phyloP scores from a whole-genome alignment of 1,140 invertebrate genomes.

The Pteromalus puparum region DNA sequence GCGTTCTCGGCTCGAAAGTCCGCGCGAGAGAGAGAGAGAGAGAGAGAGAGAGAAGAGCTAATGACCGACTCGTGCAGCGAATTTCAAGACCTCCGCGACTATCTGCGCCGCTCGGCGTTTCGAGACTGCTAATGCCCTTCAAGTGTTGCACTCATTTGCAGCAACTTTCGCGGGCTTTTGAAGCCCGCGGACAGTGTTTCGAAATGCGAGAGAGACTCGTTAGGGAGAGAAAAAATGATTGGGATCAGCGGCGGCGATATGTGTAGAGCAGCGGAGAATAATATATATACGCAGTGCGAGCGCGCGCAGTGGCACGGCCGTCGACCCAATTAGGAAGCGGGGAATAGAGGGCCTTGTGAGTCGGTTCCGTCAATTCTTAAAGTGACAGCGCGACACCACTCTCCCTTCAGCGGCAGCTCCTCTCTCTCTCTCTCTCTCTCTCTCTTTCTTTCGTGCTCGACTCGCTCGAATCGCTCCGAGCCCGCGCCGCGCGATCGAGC shows the following conservation, averaged over 20 bases:
- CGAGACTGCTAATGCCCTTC: constrained; percentile 22
- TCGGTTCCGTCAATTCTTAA: constrained; percentile 56
- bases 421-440: too few relatives aligned
- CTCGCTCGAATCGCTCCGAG: too few relatives aligned
- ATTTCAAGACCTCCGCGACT: constrained; percentile 6
- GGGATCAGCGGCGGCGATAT: neutral
- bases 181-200: neutral
- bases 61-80: constrained; percentile 17
- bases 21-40: neutral
- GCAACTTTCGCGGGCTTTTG: neutral
- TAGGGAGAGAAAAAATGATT: constrained; percentile 2
- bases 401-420: neutral
- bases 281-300: too few relatives aligned
- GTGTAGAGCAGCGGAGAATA: too few relatives aligned
- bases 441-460: too few relatives aligned
- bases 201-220: neutral
- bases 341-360: constrained; percentile 49
- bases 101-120: neutral
- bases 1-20: neutral
- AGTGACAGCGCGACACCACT: constrained; percentile 57
- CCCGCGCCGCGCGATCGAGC: too few relatives aligned
- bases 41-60: neutral
- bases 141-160: constrained; percentile 22
- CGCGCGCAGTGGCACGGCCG: neutral
- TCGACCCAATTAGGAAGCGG: constrained; percentile 18